Conservation (phyloP, 2,797 vertebrate genomes). For the Astyanax mexicanus region DNA sequence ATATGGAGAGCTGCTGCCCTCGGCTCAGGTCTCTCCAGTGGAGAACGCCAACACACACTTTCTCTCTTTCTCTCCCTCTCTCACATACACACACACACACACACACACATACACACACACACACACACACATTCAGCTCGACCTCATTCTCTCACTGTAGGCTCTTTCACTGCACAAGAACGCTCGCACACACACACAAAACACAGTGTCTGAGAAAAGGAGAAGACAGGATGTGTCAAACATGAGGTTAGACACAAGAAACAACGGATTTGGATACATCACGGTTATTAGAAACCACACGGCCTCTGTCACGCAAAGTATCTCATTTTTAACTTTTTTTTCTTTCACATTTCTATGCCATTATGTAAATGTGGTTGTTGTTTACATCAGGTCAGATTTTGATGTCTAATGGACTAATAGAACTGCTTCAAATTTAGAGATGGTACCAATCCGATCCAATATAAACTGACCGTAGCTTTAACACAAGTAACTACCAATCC, state of each 20-base stretch:
- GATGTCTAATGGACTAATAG: too few relatives aligned
- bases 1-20: slow-evolving; percentile 53
- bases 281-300: slow-evolving; percentile 15
- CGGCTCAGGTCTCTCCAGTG: slow-evolving; percentile 51
- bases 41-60: slow-evolving; percentile 55
- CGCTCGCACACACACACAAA: neutral
- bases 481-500: too few relatives aligned
- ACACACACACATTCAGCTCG: slow-evolving; percentile 33
- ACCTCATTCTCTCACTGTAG: slow-evolving; percentile 6
- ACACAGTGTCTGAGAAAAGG: neutral
- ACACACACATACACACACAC: too few relatives aligned
- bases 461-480: too few relatives aligned
- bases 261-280: slow-evolving; percentile 3
- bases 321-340: too few relatives aligned
- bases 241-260: slow-evolving; percentile 4
- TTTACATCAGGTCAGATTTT: too few relatives aligned
- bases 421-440: too few relatives aligned
- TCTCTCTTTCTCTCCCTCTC: neutral
- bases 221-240: slow-evolving; percentile 16
- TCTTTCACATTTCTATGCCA: too few relatives aligned
- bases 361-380: too few relatives aligned
- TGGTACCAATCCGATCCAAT: too few relatives aligned
- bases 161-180: slow-evolving; percentile 39
- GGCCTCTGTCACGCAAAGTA: neutral
- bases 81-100: too few relatives aligned